Percentiles rank a stretch among this genome's conserved stretches.
Conservation (phyloP, 2,113 vertebrate genomes). For the Leptocoma aspasia region DNA sequence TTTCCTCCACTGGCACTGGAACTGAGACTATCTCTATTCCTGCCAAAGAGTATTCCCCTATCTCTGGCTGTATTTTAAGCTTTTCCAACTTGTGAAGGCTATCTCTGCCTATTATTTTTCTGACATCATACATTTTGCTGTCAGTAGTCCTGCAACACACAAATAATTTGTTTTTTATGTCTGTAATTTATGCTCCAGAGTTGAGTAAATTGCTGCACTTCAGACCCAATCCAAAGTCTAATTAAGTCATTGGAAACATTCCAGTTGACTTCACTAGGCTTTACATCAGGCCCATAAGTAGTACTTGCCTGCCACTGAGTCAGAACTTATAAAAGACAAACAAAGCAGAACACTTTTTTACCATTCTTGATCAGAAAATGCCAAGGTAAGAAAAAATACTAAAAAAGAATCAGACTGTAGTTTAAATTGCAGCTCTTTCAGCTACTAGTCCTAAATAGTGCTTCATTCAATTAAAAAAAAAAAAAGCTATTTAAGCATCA, state of each 20-base stretch:
- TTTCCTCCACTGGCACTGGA: neutral
- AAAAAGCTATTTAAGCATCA: neutral
- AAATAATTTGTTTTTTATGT: conserved; percentile 62
- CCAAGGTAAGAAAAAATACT: neutral
- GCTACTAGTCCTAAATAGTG: neutral
- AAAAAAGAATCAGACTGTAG: neutral
- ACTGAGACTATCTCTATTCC: neutral
- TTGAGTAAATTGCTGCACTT: conserved; percentile 57
- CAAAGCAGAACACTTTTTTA: neutral
- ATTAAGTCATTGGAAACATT: conserved; percentile 56
- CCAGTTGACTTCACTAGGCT: conserved; percentile 51
- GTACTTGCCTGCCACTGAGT: conserved; percentile 28
- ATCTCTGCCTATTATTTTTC: conserved; percentile 60
- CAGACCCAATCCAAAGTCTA: conserved; percentile 37
- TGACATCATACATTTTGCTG: conserved; percentile 62
- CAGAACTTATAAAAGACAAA: conserved; percentile 19
- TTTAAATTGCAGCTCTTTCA: neutral
- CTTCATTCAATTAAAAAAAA: neutral
- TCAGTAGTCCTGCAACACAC: conserved; percentile 57
- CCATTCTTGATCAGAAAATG: neutral
- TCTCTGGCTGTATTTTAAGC: conserved; percentile 39
- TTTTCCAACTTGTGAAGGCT: conserved; percentile 30
- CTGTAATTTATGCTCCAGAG: conserved; percentile 51
- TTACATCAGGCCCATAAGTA: conserved; percentile 47
- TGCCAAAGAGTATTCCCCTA: conserved; percentile 2